phyloP scores from a whole-genome alignment of 2,113 vertebrate species.

The Merops nubicus region DNA sequence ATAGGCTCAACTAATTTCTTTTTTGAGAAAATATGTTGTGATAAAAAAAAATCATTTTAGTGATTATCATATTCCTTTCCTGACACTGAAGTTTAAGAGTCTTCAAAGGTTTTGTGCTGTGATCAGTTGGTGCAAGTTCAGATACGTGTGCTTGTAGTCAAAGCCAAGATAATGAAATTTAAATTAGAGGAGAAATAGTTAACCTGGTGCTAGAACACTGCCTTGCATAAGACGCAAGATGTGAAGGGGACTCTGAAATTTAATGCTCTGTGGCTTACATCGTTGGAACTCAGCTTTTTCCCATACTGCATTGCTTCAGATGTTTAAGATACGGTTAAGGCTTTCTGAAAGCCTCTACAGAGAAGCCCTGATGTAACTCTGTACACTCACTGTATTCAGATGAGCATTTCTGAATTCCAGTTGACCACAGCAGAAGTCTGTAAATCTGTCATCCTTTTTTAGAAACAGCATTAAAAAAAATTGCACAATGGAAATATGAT shows the following conservation, averaged over 20 bases:
- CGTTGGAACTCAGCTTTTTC: conserved; percentile 14
- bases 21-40: neutral
- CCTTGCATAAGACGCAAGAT: conserved; percentile 1
- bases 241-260: conserved; percentile 29
- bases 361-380: conserved; percentile 28
- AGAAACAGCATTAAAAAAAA: conserved; percentile 1
- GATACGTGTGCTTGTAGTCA: neutral
- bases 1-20: neutral
- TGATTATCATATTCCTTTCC: neutral
- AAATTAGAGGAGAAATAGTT: conserved; percentile 27
- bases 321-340: conserved; percentile 13
- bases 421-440: conserved; percentile 9
- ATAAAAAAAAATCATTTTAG: too few relatives aligned
- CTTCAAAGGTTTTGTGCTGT: neutral
- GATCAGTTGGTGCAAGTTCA: neutral
- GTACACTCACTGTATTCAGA: conserved; percentile 20
- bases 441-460: conserved; percentile 44
- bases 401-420: conserved; percentile 24
- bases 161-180: neutral
- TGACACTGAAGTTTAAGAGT: neutral
- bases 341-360: conserved; percentile 41
- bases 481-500: neutral
- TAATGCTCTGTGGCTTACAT: conserved; percentile 32
- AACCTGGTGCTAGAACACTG: neutral
- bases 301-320: conserved; percentile 38